phyloP scores from a whole-genome alignment of 2,888 invertebrate genomes.

The Ellobium chinense region DNA sequence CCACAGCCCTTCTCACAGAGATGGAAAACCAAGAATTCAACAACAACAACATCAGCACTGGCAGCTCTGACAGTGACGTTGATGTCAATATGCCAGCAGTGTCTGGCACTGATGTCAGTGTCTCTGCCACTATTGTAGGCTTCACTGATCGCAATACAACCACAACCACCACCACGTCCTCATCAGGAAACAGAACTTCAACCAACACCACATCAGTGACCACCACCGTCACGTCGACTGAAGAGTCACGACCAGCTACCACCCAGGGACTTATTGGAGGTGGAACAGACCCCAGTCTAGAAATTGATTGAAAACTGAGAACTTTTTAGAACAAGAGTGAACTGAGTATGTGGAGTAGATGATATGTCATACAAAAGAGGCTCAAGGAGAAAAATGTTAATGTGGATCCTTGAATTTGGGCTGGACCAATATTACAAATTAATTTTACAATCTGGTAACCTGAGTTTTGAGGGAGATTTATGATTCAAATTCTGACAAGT shows the following conservation, averaged over 20 bases:
- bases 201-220: conserved; percentile 14
- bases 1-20: conserved; percentile 79
- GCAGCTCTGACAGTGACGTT: conserved; percentile 16
- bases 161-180: neutral
- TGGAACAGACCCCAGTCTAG: neutral
- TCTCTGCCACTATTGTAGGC: neutral
- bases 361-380: too few species aligned
- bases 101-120: conserved; percentile 23
- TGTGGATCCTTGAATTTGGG: too few species aligned
- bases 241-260: neutral
- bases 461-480: too few species aligned
- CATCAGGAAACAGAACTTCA: neutral
- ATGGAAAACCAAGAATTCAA: conserved; percentile 67
- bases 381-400: too few species aligned
- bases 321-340: neutral
- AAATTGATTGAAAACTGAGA: conserved; percentile 21
- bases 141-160: neutral
- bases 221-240: conserved; percentile 28
- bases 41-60: neutral
- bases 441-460: too few species aligned
- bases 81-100: conserved; percentile 7
- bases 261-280: conserved; percentile 21
- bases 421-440: too few species aligned
- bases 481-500: too few species aligned
- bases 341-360: too few species aligned